Evolutionary conservation across 37 sponge, comb jelly and placozoan species (phyloP).

Genomic region (Ephydatia muelleri): DNA sequence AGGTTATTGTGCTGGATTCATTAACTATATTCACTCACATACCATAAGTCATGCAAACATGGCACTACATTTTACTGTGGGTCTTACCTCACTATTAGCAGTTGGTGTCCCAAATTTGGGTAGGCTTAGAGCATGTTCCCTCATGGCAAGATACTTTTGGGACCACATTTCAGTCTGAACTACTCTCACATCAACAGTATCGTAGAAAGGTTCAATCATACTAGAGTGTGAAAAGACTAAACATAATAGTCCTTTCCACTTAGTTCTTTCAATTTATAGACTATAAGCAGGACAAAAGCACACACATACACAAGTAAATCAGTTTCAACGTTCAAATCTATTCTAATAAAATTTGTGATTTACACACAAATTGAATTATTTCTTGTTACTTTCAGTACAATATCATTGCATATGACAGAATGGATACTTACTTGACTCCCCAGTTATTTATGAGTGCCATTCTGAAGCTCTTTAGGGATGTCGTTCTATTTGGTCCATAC

Average conservation of each 20-base stretch:
- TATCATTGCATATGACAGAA: neutral
- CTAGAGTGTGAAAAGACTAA: neutral
- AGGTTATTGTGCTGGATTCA: too few relatives aligned
- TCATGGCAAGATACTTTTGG: constrained; percentile 27
- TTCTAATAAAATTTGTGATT: too few relatives aligned
- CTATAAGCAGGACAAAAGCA: too few relatives aligned
- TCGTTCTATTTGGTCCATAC: constrained; percentile 7
- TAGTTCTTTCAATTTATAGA: too few relatives aligned
- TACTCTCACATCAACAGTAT: constrained; percentile 18
- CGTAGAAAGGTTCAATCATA: constrained; percentile 60
- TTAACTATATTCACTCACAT: too few relatives aligned
- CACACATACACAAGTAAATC: too few relatives aligned
- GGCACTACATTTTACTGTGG: neutral
- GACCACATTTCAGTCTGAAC: constrained; percentile 35
- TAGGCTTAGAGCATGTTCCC: constrained; percentile 38
- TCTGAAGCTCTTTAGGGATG: constrained; percentile 24
- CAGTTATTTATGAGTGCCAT: constrained; percentile 65
- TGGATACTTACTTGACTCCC: constrained; percentile 32
- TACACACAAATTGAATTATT: too few relatives aligned
- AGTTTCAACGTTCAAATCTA: too few relatives aligned
- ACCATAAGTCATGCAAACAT: too few relatives aligned
- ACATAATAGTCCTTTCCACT: too few relatives aligned
- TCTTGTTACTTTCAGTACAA: too few relatives aligned
- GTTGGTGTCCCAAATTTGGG: constrained; percentile 60
- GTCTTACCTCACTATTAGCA: constrained; percentile 31